These are phyloP conservation scores for Heloderma charlesbogerti DNA, from an alignment of 2,113 vertebrate species.

Conservation along the genomic window DNA sequence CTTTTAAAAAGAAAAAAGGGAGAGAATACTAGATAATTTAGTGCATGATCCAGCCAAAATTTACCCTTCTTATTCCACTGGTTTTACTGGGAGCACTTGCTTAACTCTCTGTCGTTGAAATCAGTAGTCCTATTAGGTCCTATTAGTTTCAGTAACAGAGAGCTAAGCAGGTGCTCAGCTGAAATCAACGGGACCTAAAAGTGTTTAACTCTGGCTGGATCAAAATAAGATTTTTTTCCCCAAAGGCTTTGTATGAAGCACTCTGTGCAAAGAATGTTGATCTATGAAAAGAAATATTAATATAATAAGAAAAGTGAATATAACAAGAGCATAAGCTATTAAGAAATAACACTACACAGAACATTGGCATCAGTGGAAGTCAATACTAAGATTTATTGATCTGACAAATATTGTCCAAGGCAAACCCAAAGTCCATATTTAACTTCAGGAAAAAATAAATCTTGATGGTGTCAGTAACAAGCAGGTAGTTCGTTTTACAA, in stretches of 20 bases:
- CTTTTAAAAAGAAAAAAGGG: background rate
- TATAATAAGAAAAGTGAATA: slow-evolving; percentile 42
- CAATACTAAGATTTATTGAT: slow-evolving; percentile 64
- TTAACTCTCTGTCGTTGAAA: background rate
- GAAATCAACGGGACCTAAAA: background rate
- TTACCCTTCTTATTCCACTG: background rate
- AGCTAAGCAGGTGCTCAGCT: background rate
- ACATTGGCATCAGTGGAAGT: slow-evolving; percentile 50
- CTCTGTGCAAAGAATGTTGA: background rate
- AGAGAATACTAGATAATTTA: background rate
- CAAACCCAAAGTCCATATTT: slow-evolving; percentile 69
- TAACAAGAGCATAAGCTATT: slow-evolving; percentile 51
- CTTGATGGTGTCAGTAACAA: slow-evolving; percentile 63
- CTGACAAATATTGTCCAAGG: slow-evolving; percentile 67
- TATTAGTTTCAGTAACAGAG: background rate
- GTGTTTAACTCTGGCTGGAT: background rate
- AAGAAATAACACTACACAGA: slow-evolving; percentile 43
- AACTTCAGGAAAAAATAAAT: slow-evolving; percentile 68
- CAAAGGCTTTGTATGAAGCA: background rate
- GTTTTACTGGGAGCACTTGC: background rate
- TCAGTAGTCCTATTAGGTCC: background rate
- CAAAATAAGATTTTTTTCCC: background rate
- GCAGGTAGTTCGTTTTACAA: slow-evolving; percentile 58
- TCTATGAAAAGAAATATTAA: slow-evolving; percentile 44
- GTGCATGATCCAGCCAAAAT: background rate